Percentiles rank a stretch among this genome's conserved stretches.
phyloP scores from a whole-genome alignment of 2,888 invertebrate species.

The Thymelicus lineola region DNA sequence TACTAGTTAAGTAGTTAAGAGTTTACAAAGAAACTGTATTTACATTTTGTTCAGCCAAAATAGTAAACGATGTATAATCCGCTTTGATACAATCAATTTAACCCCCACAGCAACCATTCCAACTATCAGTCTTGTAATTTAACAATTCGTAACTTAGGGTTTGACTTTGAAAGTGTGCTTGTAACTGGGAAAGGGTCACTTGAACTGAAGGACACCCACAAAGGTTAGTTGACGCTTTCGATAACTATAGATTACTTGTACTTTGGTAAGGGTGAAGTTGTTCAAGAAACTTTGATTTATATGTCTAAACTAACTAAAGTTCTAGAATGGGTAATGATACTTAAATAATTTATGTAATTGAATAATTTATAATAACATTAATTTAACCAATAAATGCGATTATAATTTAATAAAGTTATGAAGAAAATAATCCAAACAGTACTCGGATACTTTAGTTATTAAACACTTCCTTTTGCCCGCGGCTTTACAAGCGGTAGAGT shows the following conservation, averaged over 20 bases:
- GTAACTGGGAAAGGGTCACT: conserved; percentile 32
- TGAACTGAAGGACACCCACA: conserved; percentile 19
- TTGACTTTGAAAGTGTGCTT: conserved; percentile 30
- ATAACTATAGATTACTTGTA: conserved; percentile 31
- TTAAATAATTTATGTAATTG: not conserved
- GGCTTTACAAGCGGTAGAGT: no score
- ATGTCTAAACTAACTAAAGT: conserved; percentile 14
- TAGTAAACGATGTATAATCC: conserved; percentile 2
- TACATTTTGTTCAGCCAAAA: not conserved
- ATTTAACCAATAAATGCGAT: no score
- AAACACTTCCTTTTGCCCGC: no score
- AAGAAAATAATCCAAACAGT: no score
- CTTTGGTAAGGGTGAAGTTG: conserved; percentile 21
- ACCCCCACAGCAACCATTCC: not conserved
- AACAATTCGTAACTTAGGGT: conserved; percentile 13
- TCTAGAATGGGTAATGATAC: not conserved
- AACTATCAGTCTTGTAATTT: conserved; percentile 3
- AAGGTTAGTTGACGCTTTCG: conserved; percentile 21
- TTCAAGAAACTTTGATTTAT: conserved; percentile 29
- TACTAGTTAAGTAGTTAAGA: no score
- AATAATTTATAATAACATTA: no score
- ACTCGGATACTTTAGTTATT: no score
- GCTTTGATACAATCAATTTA: not conserved
- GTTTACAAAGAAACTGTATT: no score
- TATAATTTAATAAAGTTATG: no score